Base-by-base conservation (phyloP, 2,888 invertebrate genomes). In the Syrphus vitripennis region DNA sequence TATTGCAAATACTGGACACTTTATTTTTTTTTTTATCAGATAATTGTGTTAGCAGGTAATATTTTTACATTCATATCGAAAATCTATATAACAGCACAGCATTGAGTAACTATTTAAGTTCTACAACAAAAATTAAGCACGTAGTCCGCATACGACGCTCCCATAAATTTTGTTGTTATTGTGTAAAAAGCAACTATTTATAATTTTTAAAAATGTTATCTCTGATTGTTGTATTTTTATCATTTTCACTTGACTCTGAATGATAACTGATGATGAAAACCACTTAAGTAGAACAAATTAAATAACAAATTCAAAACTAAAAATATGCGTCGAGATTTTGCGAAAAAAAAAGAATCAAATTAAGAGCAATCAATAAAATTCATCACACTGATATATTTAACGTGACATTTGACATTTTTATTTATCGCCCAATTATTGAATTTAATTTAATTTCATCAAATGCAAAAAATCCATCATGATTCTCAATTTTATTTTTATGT, bases 201-300 rank as follows among this genome's bases (percentile, higher is more conserved):
- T 10, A 16, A 57, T 53, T 14, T 19, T 21, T 50, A 19, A 37
- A 6, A 9, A 29, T 67, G 24, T 50, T 83, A 69, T 55, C 37
- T 63, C 24, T 63, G 45, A 34, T 75, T 79, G 21, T 70, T 34
- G 9, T 31, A 10, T 48, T 83, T 83, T 37, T 59, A 83, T 79
- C 83, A 29, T 19, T 26, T 40, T 55, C 53, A 72, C 26, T 83
- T 69, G 61, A 72, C 61, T 78, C 40, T 19, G 67, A 29, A 16
- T 45, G 78, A 78, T 78, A 83, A 75, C 37, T 24, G 14, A 50
- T n/a, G 26, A 50, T 5, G 10, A 3, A 29, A 21, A 9, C 5
- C 24, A 3, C 10, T 53, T n/a, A 0, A 16, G 0, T 29, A 0
- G 2, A 29, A 10, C 1, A 29, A 53, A 16, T 29, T 1, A n/a